Evolutionary conservation across 2,888 invertebrate species (phyloP).

Genomic region (Argyresthia goedartella): DNA sequence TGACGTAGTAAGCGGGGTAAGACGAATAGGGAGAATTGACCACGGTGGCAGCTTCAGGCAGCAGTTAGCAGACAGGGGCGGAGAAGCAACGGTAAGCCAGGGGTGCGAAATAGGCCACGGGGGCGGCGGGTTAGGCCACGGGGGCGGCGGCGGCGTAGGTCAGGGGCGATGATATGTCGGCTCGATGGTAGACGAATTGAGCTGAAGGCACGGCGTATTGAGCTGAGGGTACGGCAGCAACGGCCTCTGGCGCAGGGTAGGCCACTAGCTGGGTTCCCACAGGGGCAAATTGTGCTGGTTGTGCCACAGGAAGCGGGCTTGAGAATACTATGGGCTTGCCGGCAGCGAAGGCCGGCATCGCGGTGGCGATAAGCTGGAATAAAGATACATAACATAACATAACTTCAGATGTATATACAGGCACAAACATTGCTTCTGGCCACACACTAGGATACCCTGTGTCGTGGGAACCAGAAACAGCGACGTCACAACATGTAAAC

Average conservation of each 20-base stretch:
- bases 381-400: too few relatives aligned
- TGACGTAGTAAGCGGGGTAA: conserved; percentile 5
- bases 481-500: too few relatives aligned
- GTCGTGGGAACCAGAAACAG: too few relatives aligned
- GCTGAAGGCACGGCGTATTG: conserved; percentile 14
- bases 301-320: background rate
- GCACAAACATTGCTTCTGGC: too few relatives aligned
- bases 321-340: conserved; percentile 24
- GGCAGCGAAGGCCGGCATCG: conserved; percentile 33
- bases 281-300: background rate
- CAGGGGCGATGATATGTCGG: conserved; percentile 28
- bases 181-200: conserved; percentile 34
- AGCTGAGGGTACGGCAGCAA: background rate
- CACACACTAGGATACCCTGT: too few relatives aligned
- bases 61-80: conserved; percentile 2
- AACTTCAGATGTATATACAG: too few relatives aligned
- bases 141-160: conserved; percentile 21
- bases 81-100: conserved; percentile 3
- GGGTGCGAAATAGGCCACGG: conserved; percentile 6
- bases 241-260: background rate
- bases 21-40: conserved; percentile 13
- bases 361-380: conserved; percentile 14
- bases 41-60: conserved; percentile 2
- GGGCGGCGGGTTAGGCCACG: conserved; percentile 15
- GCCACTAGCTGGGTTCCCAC: background rate